Evolutionary conservation across 2,797 vertebrate species (phyloP), one percentile per base, ranked within the genome.

Genomic region (Sebastes iracundus): DNA sequence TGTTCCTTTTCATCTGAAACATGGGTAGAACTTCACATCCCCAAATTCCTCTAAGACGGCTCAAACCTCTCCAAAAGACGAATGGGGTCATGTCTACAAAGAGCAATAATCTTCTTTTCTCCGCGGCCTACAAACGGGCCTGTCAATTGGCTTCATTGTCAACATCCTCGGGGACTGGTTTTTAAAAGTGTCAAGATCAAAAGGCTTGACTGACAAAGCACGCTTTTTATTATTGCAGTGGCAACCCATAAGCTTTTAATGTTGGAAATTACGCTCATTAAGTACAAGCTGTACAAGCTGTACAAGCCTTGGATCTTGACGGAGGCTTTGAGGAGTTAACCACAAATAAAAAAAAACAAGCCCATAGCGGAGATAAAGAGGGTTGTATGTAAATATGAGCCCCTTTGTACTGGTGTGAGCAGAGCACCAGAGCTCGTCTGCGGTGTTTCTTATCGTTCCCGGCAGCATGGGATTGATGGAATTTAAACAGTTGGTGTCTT

Each of bases 171-270:
- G 89, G 90, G 92, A 92, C 93, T 93, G 93, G 88, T 90, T 96
- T 96, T 95, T 94, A 90, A 92, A 95, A 95, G 95, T 94, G 92
- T 95, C 87, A 85, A 96, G 92, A 96, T 96, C 95, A 96, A 97
- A 95, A 92, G 85, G 81, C 82, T 88, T 94, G 95, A 94, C 93
- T 88, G 79, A 92, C 89, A 92, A 92, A 80, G 9, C 93, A 94
- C 87, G 84, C 87, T 92, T 93, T 90, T 90, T 92, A 87, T 93
- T 92, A 91, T 93, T 92, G 86, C 88, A 78, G 79, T 84, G 83
- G 88, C 88, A 92, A 82, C 82, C 87, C 87, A 87, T 93, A 88
- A 89, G 92, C 91, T 92, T 94, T 94, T 93, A 94, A 94, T 93
- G 91, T 94, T 89, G 83, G 85, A 91, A 93, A 96, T 95, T 93